Evolutionary conservation across 2,888 invertebrate genomes (phyloP).

Genomic region (Erebia ligea): DNA sequence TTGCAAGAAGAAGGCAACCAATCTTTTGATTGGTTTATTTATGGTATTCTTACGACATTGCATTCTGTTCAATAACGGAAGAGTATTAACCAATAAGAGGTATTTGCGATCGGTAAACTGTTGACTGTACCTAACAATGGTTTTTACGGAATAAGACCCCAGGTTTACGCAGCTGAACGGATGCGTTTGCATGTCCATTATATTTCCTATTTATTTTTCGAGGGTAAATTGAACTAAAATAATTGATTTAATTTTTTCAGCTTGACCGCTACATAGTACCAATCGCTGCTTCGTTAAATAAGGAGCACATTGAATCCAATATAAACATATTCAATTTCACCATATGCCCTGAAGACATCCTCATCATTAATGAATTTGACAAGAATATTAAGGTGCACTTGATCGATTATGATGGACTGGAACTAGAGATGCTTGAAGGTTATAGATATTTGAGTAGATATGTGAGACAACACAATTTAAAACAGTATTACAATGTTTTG

Average conservation of each 20-base stretch:
- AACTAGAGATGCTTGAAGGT: not conserved
- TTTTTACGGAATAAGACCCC: too few species aligned
- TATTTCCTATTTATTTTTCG: too few species aligned
- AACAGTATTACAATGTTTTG: not conserved
- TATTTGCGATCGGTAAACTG: too few species aligned
- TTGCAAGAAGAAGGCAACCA: too few species aligned
- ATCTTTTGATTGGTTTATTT: too few species aligned
- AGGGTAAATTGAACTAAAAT: too few species aligned
- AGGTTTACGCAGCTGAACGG: too few species aligned
- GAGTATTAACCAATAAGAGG: too few species aligned
- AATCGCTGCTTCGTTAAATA: constrained; percentile 21
- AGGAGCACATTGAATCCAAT: constrained; percentile 24
- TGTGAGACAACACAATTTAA: not conserved
- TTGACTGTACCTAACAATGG: too few species aligned
- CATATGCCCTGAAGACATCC: constrained; percentile 26
- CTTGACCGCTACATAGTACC: constrained; percentile 26
- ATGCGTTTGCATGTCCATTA: too few species aligned
- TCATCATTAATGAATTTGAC: constrained; percentile 26
- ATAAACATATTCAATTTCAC: constrained; percentile 36
- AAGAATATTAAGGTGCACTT: constrained; percentile 17
- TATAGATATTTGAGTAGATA: not conserved
- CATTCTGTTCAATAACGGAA: too few species aligned
- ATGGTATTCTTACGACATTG: too few species aligned
- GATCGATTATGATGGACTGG: not conserved
- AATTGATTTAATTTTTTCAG: constrained; percentile 16